These are phyloP conservation scores for Andrena marginata DNA, from an alignment of 2,888 invertebrate genomes.

Conservation along the genomic window DNA sequence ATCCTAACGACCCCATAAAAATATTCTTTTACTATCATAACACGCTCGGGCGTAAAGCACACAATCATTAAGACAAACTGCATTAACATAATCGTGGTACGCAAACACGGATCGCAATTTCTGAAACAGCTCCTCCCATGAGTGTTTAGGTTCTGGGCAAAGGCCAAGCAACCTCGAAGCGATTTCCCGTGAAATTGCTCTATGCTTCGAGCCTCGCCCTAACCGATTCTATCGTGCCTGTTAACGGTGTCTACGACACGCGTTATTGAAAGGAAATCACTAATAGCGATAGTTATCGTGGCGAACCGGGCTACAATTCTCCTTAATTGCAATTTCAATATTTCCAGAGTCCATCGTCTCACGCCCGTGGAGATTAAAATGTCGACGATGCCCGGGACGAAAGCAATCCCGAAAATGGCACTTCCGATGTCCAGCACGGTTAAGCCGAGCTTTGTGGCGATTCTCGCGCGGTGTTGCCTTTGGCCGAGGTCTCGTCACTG, in stretches of 20 bases:
- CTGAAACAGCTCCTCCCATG: constrained; percentile 47
- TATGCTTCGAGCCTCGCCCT: neutral
- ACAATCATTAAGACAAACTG: constrained; percentile 55
- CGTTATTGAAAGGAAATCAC: neutral
- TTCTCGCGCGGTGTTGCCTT: constrained; percentile 62
- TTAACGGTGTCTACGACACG: constrained; percentile 24
- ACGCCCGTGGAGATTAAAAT: no score
- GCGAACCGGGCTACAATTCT: no score
- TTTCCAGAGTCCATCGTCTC: no score
- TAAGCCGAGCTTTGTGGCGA: constrained; percentile 60
- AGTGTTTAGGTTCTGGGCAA: constrained; percentile 46
- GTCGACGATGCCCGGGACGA: neutral
- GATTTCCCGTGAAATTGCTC: constrained; percentile 50
- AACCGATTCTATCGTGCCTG: constrained; percentile 28
- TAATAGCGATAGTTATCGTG: no score
- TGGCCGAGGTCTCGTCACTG: constrained; percentile 43
- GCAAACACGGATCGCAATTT: constrained; percentile 57
- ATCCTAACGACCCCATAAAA: constrained; percentile 25
- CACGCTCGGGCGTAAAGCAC: constrained; percentile 6
- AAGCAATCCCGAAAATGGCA: constrained; percentile 59
- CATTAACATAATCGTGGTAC: constrained; percentile 60
- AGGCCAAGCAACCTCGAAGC: constrained; percentile 36
- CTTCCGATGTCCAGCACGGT: constrained; percentile 47
- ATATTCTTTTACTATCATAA: constrained; percentile 20
- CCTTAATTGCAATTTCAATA: no score